Conservation (phyloP, 2,113 vertebrate species). For the Mobula hypostoma region DNA sequence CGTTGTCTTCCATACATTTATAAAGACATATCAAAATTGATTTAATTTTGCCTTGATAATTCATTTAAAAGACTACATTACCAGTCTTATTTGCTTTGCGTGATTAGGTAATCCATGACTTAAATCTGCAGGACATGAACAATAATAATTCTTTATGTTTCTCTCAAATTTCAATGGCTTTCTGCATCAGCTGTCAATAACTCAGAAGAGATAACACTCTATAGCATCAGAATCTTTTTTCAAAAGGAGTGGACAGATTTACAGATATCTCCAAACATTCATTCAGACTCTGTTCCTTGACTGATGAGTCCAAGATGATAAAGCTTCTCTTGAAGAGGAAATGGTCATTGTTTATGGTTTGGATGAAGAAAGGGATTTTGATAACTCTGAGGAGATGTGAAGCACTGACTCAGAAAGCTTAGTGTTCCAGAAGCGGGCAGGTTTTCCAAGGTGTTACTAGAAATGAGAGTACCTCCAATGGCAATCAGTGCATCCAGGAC, state of each 20-base stretch:
- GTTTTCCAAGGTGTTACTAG: neutral
- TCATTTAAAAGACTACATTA: neutral
- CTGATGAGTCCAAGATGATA: neutral
- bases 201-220: neutral
- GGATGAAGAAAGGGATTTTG: neutral
- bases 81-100: neutral
- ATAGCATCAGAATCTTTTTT: neutral
- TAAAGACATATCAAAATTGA: neutral
- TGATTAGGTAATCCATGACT: neutral
- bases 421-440: neutral
- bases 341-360: neutral
- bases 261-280: neutral
- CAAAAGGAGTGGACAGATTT: neutral
- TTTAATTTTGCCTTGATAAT: neutral
- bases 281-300: neutral
- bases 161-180: neutral
- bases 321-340: neutral
- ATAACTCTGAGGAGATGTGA: neutral
- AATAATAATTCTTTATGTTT: neutral
- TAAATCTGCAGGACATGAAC: neutral
- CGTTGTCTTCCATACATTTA: neutral
- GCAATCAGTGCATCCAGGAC: neutral
- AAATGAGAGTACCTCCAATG: neutral
- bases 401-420: constrained; percentile 3
- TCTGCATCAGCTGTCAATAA: neutral